phyloP scores from a whole-genome alignment of 2,797 vertebrate species.

The Lates japonicus region DNA sequence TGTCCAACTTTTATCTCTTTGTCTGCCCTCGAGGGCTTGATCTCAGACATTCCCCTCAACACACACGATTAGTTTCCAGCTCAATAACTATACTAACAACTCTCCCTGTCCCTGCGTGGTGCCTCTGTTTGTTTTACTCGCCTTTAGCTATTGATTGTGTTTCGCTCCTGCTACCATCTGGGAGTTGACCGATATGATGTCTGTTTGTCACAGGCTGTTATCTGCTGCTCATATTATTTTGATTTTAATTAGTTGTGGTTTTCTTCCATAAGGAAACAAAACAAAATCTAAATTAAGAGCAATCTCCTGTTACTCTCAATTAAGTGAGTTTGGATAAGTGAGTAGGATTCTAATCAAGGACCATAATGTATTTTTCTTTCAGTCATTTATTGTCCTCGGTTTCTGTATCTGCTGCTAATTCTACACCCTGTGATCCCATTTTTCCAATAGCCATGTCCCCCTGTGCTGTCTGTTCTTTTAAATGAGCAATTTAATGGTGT shows the following conservation, averaged over 20 bases:
- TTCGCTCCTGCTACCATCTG: constrained; percentile 29
- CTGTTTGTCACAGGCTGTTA: constrained; percentile 35
- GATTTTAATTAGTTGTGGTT: constrained; percentile 46
- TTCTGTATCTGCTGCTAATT: constrained; percentile 15
- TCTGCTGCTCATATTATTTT: constrained; percentile 24
- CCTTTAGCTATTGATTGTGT: constrained; percentile 43
- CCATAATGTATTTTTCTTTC: constrained; percentile 10
- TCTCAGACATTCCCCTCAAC: constrained; percentile 39
- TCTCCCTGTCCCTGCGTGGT: constrained; percentile 18
- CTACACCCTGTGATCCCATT: neutral
- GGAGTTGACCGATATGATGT: constrained; percentile 31
- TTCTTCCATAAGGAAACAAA: neutral
- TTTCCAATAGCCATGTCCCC: neutral
- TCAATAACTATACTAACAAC: constrained; percentile 57
- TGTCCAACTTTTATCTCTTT: constrained; percentile 32
- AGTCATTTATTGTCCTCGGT: neutral
- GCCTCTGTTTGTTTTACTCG: constrained; percentile 34
- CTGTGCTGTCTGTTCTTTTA: constrained; percentile 1
- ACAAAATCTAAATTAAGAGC: constrained; percentile 2
- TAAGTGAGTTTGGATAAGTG: constrained; percentile 3
- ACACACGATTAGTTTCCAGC: constrained; percentile 48
- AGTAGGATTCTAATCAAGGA: constrained; percentile 12
- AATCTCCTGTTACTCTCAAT: constrained; percentile 10
- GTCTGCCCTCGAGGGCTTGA: constrained; percentile 33
- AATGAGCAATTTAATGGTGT: constrained; percentile 15